phyloP scores from a whole-genome alignment of 1,140 invertebrate genomes.

The Lasaia peninsularis region DNA sequence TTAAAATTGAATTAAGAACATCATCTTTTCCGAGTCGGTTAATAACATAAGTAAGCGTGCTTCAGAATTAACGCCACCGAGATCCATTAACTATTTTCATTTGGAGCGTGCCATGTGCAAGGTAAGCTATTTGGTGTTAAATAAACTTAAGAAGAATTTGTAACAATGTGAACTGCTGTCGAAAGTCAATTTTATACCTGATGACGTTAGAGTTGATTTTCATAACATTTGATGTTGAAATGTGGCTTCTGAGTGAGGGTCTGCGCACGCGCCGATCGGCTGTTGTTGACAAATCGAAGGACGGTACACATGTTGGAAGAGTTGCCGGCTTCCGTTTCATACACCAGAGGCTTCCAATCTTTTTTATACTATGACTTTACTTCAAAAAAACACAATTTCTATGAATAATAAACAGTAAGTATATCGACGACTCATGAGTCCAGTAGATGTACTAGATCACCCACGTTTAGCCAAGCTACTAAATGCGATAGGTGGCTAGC shows the following conservation, averaged over 20 bases:
- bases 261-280: slow-evolving; percentile 60
- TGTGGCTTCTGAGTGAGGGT: slow-evolving; percentile 34
- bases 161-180: neutral
- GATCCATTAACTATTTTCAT: neutral
- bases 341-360: too few relatives aligned
- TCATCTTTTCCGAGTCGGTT: too few relatives aligned
- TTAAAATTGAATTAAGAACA: too few relatives aligned
- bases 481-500: too few relatives aligned
- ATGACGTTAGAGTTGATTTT: slow-evolving; percentile 31
- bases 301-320: slow-evolving; percentile 52
- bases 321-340: slow-evolving; percentile 65
- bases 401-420: too few relatives aligned
- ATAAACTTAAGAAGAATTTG: slow-evolving; percentile 15
- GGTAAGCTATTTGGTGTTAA: slow-evolving; percentile 22
- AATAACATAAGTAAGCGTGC: too few relatives aligned
- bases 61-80: too few relatives aligned
- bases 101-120: slow-evolving; percentile 17
- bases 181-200: slow-evolving; percentile 20
- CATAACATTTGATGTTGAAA: slow-evolving; percentile 12
- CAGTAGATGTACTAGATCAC: too few relatives aligned
- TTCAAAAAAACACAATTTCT: too few relatives aligned
- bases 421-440: too few relatives aligned
- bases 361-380: too few relatives aligned
- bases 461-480: too few relatives aligned
- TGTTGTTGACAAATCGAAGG: slow-evolving; percentile 64